Evolutionary conservation across 2,888 invertebrate species (phyloP).

Genomic region (Pherbina coryleti): DNA sequence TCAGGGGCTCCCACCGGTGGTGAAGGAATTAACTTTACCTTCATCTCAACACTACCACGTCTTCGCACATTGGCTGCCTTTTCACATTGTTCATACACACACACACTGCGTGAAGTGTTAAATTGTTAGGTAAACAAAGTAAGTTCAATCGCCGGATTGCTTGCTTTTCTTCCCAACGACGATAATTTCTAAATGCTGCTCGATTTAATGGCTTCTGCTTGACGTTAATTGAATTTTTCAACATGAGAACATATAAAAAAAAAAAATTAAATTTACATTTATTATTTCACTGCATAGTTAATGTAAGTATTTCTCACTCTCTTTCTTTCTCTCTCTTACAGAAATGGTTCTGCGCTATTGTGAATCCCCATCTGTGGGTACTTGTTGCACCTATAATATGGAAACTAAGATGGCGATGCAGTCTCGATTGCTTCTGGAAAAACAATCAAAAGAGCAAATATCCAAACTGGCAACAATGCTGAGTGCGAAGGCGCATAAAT

Average conservation of each 20-base stretch:
- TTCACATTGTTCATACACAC: too few relatives aligned
- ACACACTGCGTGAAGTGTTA: not conserved
- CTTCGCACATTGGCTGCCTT: not conserved
- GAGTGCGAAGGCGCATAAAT: conserved; percentile 82
- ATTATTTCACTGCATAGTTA: not conserved
- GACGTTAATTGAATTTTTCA: not conserved
- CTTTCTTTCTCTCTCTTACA: conserved; percentile 51
- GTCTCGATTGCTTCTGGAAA: conserved; percentile 81
- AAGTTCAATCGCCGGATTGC: not conserved
- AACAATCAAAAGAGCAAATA: conserved; percentile 81
- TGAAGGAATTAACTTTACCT: not conserved
- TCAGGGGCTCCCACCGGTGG: too few relatives aligned
- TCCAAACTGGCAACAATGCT: conserved; percentile 81
- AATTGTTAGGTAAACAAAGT: conserved; percentile 7
- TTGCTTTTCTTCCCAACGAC: not conserved
- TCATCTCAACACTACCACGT: not conserved
- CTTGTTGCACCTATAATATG: conserved; percentile 75
- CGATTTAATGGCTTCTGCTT: not conserved
- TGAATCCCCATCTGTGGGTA: conserved; percentile 70
- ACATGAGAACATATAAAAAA: not conserved
- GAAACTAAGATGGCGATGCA: conserved; percentile 78
- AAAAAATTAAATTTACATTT: not conserved
- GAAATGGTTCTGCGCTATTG: conserved; percentile 68
- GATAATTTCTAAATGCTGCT: not conserved
- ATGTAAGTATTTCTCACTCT: not conserved